These are phyloP conservation scores for Hystrix brachyura DNA, from an alignment of 2,113 vertebrate genomes.

Conservation along the genomic window DNA sequence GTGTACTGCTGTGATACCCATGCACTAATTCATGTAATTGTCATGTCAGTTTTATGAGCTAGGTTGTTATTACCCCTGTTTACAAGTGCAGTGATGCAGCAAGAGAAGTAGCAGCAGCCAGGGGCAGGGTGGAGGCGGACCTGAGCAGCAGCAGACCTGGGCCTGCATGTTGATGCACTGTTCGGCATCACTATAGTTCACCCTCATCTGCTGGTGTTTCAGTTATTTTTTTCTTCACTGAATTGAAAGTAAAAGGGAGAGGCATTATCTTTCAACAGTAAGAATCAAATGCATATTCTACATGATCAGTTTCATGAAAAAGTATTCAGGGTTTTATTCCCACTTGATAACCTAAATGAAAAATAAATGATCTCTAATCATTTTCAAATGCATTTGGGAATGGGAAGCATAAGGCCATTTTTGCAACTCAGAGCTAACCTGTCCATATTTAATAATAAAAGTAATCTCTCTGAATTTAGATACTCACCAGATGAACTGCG, in stretches of 20 bases:
- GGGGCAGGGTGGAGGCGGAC: rapidly evolving
- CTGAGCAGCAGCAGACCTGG: not conserved
- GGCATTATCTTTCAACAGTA: not conserved
- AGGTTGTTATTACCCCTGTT: rapidly evolving
- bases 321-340: not conserved
- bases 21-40: rapidly evolving
- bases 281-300: not conserved
- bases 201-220: not conserved
- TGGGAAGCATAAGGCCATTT: not conserved
- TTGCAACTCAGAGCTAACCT: not conserved
- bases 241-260: not conserved
- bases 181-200: rapidly evolving
- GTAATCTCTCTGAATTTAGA: slow-evolving; percentile 83
- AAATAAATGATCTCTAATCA: not conserved
- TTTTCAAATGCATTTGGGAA: not conserved
- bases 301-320: not conserved
- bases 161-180: rapidly evolving
- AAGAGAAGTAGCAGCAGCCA: rapidly evolving
- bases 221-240: not conserved
- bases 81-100: rapidly evolving
- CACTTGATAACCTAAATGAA: not conserved
- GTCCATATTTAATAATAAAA: rapidly evolving
- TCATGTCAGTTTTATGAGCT: rapidly evolving
- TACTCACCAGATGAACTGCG: slow-evolving; percentile 98
- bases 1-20: rapidly evolving